Percentiles rank a stretch among this genome's conserved stretches.
These are phyloP conservation scores for Agrochola lota DNA, from an alignment of 2,888 invertebrate species.

Conservation along the genomic window DNA sequence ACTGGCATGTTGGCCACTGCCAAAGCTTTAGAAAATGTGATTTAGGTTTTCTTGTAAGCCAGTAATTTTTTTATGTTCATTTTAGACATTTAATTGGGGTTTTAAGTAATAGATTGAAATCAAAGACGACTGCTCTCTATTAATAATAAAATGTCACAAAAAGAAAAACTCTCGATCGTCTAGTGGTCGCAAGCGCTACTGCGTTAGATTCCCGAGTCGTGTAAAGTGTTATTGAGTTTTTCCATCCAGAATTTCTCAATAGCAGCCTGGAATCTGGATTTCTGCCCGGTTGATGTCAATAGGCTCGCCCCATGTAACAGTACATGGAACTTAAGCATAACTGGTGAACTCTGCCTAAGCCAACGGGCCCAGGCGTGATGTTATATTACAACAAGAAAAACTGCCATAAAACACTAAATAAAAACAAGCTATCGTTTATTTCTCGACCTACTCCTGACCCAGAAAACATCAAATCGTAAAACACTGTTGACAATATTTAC, in stretches of 20 bases:
- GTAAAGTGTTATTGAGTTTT: background rate
- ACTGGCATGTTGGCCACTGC: background rate
- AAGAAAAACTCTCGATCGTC: background rate
- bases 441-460: conserved; percentile 3
- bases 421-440: conserved; percentile 14
- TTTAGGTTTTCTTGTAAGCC: background rate
- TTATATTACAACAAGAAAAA: background rate
- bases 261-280: background rate
- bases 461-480: conserved; percentile 24
- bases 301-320: no score
- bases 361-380: background rate
- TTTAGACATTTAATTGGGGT: no score
- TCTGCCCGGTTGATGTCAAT: background rate
- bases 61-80: background rate
- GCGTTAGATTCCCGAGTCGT: background rate
- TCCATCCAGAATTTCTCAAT: background rate
- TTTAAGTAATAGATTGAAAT: no score
- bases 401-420: background rate
- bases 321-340: no score
- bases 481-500: conserved; percentile 32
- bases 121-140: no score
- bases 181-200: no score
- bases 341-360: background rate
- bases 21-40: background rate
- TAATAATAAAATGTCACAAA: no score